Base-by-base conservation (phyloP, 2,797 vertebrate genomes). In the Holocentrus rufus region DNA sequence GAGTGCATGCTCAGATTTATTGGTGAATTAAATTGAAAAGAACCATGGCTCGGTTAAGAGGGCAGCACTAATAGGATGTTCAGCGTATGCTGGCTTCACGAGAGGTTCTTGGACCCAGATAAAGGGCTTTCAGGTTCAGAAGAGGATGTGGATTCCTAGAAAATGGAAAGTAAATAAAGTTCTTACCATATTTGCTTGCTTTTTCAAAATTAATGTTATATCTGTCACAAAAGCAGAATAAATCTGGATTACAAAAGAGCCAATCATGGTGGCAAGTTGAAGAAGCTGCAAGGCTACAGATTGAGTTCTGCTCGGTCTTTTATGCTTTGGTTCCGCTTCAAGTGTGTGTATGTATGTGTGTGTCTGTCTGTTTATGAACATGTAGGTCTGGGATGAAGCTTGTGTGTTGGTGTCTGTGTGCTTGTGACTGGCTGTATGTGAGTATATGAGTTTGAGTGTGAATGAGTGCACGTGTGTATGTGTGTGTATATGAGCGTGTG, bases 211-310 rank as follows among this genome's bases (percentile, higher is more conserved):
- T 42, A 88, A 85, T 83, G 65, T 27, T 27, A 85, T 73, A 76
- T 70, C n/a, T 66, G 42, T 42, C 42, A 34, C 62, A 63, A 54
- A 74, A 68, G 81, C 57, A 58, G 82, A 85, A 74, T 58, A 46
- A 53, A 81, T 68, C 52, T 46, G 69, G 54, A 79, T 68, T 27
- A 79, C 63, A 77, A 85, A 88, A 85, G 73, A 87, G 36, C 69
- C 87, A 90, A 89, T 91, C 83, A 84, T 73, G 17, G 53, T 52
- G 63, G 76, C 10, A 25, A 85, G 63, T 30, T 88, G 70, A 87
- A 85, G 76, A 78, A 60, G 23, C 47, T 66, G 7, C 42, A 63
- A 60, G 74, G 20, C 4, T 39, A 27, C 53, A 71, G 66, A 83
- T 59, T 83, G 79, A 61, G 71, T 67, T 79, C 39, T 25, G 25